Conservation (phyloP, 2,113 vertebrate species). For the mouse (Mus musculus) region GRCm39 chr3:44379501-44380000, state of each 20-base stretch:
- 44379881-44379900: not conserved
- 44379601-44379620: not conserved
- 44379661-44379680: not conserved
- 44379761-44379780: accelerated
- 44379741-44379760: too few relatives aligned
- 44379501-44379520: not conserved
- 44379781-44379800: not conserved
- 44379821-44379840: too few relatives aligned
- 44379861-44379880: not conserved
- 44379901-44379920: not conserved
- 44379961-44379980: not conserved
- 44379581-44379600: not conserved
- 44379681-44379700: not conserved
- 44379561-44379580: not conserved
- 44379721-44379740: not conserved
- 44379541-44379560: not conserved
- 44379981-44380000: not conserved
- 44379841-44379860: not conserved
- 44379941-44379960: not conserved
- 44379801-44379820: not conserved
- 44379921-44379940: not conserved
- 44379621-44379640: not conserved
- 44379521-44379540: not conserved
- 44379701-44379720: not conserved
- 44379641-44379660: not conserved